Conservation (phyloP, 2,113 vertebrate species). For the Lathamus discolor region DNA sequence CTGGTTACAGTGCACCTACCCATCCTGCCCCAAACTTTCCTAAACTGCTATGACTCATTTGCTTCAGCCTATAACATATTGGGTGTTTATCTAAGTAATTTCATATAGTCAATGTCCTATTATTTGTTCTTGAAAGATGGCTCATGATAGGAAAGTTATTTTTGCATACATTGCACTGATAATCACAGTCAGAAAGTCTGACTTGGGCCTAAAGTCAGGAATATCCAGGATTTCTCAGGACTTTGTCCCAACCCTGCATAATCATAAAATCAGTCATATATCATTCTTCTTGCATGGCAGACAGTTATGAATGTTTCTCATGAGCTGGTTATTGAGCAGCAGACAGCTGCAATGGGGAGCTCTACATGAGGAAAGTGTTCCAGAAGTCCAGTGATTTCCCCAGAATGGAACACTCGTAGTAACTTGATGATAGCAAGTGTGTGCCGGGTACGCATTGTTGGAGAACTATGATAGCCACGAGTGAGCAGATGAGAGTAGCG, state of each 20-base stretch:
- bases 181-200: background rate
- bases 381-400: background rate
- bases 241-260: background rate
- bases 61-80: background rate
- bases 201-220: background rate
- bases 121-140: background rate
- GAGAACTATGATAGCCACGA: background rate
- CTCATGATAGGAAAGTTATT: background rate
- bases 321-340: background rate
- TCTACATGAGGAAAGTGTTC: rapidly evolving
- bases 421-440: background rate
- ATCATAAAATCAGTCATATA: background rate
- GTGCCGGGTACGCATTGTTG: background rate
- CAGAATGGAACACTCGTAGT: no score
- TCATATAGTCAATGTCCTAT: background rate
- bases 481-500: background rate
- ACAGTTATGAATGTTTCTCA: background rate
- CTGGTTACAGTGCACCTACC: background rate
- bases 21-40: background rate
- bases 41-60: background rate
- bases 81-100: background rate
- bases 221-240: background rate
- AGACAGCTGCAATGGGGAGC: background rate
- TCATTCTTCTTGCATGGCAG: background rate
- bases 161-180: background rate